Percentiles rank a stretch among this genome's conserved stretches.
These are phyloP conservation scores for Trachelipus rathkii DNA, from an alignment of 1,140 invertebrate species.

Conservation along the genomic window DNA sequence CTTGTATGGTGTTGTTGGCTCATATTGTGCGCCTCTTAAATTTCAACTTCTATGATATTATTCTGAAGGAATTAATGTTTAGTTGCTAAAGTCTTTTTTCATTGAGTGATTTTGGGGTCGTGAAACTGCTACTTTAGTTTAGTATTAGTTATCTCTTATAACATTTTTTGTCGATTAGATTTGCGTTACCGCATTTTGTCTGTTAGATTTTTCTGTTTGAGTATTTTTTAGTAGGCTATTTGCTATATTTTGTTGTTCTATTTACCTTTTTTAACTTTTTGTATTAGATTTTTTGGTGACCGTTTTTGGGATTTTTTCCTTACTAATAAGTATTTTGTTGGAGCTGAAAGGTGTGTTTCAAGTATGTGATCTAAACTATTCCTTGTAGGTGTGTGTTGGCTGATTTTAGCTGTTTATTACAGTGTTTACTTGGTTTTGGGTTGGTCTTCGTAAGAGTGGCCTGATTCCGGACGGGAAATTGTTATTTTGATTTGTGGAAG, in stretches of 20 bases:
- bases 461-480: not conserved
- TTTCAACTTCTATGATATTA: not conserved
- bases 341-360: no score
- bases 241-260: no score
- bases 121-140: not conserved
- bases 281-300: no score
- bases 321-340: not conserved
- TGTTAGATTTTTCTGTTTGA: no score
- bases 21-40: not conserved
- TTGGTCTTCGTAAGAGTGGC: no score
- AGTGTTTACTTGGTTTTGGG: no score
- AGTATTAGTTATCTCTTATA: not conserved
- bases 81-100: not conserved
- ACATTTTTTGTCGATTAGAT: not conserved
- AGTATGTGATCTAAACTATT: no score
- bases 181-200: no score
- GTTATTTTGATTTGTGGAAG: no score
- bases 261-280: no score
- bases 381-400: not conserved
- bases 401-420: not conserved
- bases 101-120: not conserved
- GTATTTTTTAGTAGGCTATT: no score
- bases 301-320: not conserved
- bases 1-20: not conserved
- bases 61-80: not conserved